Evolutionary conservation across 2,888 invertebrate species (phyloP).

Genomic region (Flexamia atlantica): DNA sequence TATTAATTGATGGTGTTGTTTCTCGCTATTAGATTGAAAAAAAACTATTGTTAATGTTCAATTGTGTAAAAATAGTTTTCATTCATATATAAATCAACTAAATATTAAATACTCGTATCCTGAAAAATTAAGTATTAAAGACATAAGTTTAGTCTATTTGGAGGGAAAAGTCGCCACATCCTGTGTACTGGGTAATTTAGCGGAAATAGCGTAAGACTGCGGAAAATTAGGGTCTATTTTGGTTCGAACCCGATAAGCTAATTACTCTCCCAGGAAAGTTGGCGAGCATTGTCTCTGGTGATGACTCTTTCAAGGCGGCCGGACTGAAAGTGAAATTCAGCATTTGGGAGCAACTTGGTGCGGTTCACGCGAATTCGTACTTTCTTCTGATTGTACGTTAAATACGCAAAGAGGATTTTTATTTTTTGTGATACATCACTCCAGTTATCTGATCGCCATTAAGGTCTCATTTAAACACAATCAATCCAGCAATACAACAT

Average conservation of each 20-base stretch:
- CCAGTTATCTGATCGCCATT: no score
- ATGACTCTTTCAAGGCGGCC: neutral
- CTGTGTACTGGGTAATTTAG: neutral
- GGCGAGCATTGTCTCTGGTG: neutral
- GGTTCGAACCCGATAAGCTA: slow-evolving; percentile 1
- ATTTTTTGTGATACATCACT: no score
- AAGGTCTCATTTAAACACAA: no score
- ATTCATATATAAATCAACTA: no score
- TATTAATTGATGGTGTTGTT: no score
- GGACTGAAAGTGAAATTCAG: neutral
- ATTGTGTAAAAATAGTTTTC: no score
- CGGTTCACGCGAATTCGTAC: no score
- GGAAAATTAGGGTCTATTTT: slow-evolving; percentile 26
- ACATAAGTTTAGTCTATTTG: neutral
- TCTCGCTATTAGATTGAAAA: no score
- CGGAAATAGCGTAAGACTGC: slow-evolving; percentile 22
- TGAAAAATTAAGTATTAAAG: neutral
- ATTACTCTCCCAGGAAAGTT: slow-evolving; percentile 19
- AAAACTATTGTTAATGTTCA: no score
- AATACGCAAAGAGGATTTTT: no score
- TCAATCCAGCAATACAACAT: no score
- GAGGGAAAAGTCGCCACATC: neutral
- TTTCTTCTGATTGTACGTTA: no score
- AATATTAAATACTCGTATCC: neutral
- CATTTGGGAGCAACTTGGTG: neutral